phyloP scores from a whole-genome alignment of 2,113 vertebrate species.

The Rhombomys opimus region DNA sequence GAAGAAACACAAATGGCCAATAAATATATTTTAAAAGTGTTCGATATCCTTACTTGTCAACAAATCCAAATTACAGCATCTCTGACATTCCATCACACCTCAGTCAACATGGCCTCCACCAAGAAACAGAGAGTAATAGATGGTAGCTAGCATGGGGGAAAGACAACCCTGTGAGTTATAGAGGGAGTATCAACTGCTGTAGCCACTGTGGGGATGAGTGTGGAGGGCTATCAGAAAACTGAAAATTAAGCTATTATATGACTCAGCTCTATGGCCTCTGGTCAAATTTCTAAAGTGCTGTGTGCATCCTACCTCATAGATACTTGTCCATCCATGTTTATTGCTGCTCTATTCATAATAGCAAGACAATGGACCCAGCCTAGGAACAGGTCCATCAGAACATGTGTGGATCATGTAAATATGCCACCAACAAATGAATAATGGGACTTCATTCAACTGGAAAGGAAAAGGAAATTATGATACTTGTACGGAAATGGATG shows the following conservation, averaged over 20 bases:
- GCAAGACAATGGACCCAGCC: neutral
- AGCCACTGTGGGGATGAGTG: neutral
- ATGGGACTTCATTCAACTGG: neutral
- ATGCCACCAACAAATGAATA: neutral
- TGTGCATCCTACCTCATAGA: neutral
- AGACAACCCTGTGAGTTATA: neutral
- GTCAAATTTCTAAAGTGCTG: neutral
- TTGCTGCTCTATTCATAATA: neutral
- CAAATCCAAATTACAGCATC: neutral
- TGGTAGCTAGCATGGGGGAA: neutral
- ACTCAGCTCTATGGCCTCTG: neutral
- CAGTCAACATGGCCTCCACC: neutral
- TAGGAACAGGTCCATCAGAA: neutral
- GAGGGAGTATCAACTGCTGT: neutral
- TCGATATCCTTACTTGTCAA: neutral
- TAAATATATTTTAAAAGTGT: neutral
- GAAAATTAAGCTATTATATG: neutral
- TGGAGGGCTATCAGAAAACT: neutral
- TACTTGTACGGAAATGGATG: neutral
- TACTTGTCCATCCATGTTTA: neutral
- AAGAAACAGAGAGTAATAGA: neutral
- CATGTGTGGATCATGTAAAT: neutral
- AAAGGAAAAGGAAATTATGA: neutral
- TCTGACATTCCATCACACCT: neutral
- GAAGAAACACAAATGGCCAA: neutral